Percentiles rank a stretch among this genome's conserved stretches.
phyloP scores from a whole-genome alignment of 2,888 invertebrate species.

The Hyppa rectilinea region DNA sequence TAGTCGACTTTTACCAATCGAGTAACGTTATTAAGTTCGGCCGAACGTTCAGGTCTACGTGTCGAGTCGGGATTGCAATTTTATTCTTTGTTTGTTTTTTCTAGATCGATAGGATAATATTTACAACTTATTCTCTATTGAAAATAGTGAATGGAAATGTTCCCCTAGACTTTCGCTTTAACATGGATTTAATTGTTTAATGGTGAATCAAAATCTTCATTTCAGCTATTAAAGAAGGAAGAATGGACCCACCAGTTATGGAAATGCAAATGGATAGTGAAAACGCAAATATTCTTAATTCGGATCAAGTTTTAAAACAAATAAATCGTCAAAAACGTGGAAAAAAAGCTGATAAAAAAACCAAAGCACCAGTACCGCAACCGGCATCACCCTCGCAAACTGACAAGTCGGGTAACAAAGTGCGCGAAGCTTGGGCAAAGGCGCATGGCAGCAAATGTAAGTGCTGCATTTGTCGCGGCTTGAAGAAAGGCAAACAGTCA shows the following conservation, averaged over 20 bases:
- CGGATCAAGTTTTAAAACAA: neutral
- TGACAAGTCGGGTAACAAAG: neutral
- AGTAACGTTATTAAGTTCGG: too few relatives aligned
- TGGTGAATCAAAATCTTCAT: neutral
- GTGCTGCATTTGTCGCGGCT: slow-evolving; percentile 37
- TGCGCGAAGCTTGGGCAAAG: neutral
- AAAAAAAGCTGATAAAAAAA: neutral
- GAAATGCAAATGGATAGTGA: neutral
- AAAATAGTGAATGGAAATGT: neutral
- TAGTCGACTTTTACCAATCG: too few relatives aligned
- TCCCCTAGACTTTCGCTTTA: neutral
- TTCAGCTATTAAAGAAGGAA: slow-evolving; percentile 1
- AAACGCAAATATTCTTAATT: neutral
- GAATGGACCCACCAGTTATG: neutral
- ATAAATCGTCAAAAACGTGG: neutral
- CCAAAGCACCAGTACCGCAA: too few relatives aligned
- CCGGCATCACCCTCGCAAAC: neutral
- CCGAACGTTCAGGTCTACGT: too few relatives aligned
- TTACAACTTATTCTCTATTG: neutral
- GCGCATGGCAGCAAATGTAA: slow-evolving; percentile 19
- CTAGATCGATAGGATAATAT: neutral
- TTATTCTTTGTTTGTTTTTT: neutral
- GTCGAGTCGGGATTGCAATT: neutral
- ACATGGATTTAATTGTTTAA: neutral
- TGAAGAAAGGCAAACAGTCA: neutral